A percentile compares a stretch with the other conserved stretches of the same genome.
These are phyloP conservation scores for Aselliscus stoliczkanus DNA, from an alignment of 2,797 vertebrate species.

Conservation along the genomic window DNA sequence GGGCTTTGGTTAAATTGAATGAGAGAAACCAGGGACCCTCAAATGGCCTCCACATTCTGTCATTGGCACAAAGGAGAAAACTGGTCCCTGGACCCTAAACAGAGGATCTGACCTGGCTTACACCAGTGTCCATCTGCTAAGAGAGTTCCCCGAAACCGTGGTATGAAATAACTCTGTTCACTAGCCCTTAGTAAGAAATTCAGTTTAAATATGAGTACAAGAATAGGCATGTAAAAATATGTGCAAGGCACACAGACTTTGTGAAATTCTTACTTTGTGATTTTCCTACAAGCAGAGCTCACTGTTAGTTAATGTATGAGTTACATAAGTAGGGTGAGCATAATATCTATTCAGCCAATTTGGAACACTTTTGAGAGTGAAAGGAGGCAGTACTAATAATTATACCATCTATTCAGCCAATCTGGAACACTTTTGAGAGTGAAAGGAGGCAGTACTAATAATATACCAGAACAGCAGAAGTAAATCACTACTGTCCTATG, in stretches of 20 bases:
- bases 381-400: background rate
- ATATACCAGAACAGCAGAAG: background rate
- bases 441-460: background rate
- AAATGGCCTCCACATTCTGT: background rate
- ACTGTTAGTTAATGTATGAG: background rate
- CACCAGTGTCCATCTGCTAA: background rate
- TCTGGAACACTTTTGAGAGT: background rate
- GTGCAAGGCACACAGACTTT: background rate
- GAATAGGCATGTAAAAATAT: background rate
- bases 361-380: background rate
- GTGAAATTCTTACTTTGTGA: background rate
- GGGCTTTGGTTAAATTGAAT: background rate
- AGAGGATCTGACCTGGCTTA: background rate
- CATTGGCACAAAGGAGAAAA: background rate
- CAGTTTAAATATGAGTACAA: background rate
- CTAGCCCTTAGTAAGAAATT: background rate
- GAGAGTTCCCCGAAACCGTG: background rate
- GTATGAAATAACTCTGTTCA: background rate
- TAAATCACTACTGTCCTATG: background rate
- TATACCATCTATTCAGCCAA: background rate
- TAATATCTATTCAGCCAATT: background rate
- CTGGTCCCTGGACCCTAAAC: background rate
- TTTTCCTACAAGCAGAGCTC: background rate
- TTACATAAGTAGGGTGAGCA: background rate
- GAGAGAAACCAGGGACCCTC: background rate